These are phyloP conservation scores for Lepidostoma basale DNA, from an alignment of 1,140 invertebrate genomes.

Conservation along the genomic window DNA sequence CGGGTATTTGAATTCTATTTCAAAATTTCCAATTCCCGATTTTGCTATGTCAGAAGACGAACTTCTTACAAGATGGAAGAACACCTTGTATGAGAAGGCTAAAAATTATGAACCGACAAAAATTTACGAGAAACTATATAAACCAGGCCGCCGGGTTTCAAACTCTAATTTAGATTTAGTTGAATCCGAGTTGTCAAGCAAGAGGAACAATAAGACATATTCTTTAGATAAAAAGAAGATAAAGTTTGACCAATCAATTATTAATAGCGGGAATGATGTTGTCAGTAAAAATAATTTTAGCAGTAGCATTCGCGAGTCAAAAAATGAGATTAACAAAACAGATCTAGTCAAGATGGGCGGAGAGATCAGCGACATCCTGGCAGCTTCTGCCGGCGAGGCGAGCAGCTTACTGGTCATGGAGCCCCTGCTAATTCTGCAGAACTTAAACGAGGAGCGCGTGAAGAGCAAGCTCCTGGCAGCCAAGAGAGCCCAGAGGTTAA, in stretches of 20 bases:
- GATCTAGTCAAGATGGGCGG: conserved; percentile 13
- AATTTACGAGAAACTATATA: conserved; percentile 44
- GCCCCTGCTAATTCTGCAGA: conserved; percentile 41
- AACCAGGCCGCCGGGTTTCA: conserved; percentile 31
- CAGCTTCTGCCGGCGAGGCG: conserved; percentile 25
- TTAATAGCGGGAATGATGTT: conserved; percentile 10
- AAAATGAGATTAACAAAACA: conserved; percentile 20
- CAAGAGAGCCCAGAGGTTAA: conserved; percentile 37
- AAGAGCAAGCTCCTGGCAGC: conserved; percentile 37
- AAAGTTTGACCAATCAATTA: conserved; percentile 22
- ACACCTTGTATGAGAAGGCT: conserved; percentile 38
- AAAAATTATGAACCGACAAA: conserved; percentile 35
- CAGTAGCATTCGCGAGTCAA: conserved; percentile 5
- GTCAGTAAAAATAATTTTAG: conserved; percentile 29
- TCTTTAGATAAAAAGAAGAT: conserved; percentile 37
- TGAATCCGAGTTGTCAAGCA: conserved; percentile 38
- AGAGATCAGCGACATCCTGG: conserved; percentile 31
- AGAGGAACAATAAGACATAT: conserved; percentile 36
- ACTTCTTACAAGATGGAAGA: conserved; percentile 45
- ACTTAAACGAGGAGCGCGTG: conserved; percentile 41
- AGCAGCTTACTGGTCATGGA: conserved; percentile 44
- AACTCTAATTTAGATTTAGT: conserved; percentile 34
- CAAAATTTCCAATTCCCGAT: conserved; percentile 47
- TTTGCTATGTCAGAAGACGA: conserved; percentile 50
- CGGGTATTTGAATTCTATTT: conserved; percentile 42